Base-by-base conservation (phyloP, 2,113 vertebrate genomes). In the Pachypanchax playfairii region DNA sequence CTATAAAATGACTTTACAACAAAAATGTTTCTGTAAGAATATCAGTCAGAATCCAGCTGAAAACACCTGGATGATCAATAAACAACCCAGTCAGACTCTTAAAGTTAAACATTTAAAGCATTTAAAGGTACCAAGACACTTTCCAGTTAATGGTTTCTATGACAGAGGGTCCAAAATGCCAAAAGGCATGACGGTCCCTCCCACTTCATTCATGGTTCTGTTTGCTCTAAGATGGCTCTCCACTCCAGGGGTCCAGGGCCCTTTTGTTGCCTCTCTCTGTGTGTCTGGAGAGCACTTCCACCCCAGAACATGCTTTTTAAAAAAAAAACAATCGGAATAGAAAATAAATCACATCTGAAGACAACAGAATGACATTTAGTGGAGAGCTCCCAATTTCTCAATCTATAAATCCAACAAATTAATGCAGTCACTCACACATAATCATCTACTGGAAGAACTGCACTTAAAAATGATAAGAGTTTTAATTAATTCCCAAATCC, bases 191-290 rank as follows among this genome's bases (percentile, higher is more conserved):
- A 60, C 65, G 2, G 44, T 21, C 52, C 49, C 51, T 82, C 63
- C 70, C 70, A 81, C 60, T 58, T 51, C 36, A 48, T 65, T 46
- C 62, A 53, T 14, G 42, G n/a, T 21, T 56, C n/a, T 80, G 62
- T 88, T 89, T 89, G 72, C 71, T 75, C 43, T 73, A 73, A 42
- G 64, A 44, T 53, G 71, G 65, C 55, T 70, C 52, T 41, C 50
- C 49, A 69, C 83, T 70, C 53, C 39, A 41, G 83, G 87, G 88
- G 82, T 85, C 85, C 39, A 1, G 49, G 82, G 48, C 62, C 75
- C 86, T 85, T 90, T 87, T 90, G 87, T 87, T 77, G 60, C 61
- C 49, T 57, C 64, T 74, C 59, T 60, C n/a, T n/a, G 59, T 61
- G 71, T 28, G 24, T 22, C 42, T 38, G 12, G 28, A 73, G 63